Evolutionary conservation across 2,113 vertebrate species (phyloP).

Genomic region (Odocoileus virginianus): DNA sequence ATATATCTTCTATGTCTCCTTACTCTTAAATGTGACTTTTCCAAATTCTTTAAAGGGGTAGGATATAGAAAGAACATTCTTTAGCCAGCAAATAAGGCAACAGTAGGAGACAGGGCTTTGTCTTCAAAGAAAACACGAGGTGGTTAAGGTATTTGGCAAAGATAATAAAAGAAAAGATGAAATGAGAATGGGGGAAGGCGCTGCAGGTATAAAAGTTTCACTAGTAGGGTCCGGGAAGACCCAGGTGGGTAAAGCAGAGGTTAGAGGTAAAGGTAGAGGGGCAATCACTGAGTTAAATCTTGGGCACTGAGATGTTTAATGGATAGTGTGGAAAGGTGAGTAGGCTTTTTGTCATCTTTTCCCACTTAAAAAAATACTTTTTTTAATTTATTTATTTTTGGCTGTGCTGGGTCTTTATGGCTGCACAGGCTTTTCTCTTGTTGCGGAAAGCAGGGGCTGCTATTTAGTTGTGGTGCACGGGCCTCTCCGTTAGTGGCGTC

Average conservation of each 20-base stretch:
- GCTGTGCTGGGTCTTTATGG: not conserved
- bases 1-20: not conserved
- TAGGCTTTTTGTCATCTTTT: not conserved
- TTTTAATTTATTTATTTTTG: not conserved
- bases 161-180: not conserved
- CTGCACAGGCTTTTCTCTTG: not conserved
- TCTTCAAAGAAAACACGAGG: not conserved
- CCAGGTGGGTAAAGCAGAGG: not conserved
- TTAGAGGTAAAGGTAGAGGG: not conserved
- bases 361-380: not conserved
- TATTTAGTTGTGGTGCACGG: fast-evolving
- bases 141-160: not conserved
- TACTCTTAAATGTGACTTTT: not conserved
- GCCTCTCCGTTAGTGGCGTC: not conserved
- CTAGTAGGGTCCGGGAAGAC: no score
- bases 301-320: not conserved
- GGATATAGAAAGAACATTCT: not conserved
- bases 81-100: not conserved
- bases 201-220: not conserved
- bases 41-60: not conserved
- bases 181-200: not conserved
- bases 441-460: fast-evolving
- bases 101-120: not conserved
- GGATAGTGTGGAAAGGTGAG: not conserved
- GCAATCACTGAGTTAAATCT: not conserved